Evolutionary conservation across 2,113 vertebrate genomes (phyloP).

Genomic region (Microcebus ravelobensis): DNA sequence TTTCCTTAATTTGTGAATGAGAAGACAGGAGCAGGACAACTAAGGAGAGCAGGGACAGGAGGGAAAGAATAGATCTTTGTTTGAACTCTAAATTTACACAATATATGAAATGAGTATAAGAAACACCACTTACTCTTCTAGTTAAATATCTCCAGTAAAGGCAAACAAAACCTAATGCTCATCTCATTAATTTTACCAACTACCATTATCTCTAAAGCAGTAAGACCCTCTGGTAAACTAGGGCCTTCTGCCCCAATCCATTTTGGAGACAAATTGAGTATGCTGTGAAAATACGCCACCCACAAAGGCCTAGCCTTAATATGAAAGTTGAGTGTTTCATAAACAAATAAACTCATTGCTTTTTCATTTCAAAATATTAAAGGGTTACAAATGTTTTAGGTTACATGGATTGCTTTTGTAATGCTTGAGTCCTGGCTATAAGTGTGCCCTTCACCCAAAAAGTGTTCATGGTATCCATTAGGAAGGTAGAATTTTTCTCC

Average conservation of each 20-base stretch:
- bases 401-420: too few species aligned
- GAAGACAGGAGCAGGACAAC: not conserved
- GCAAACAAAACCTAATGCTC: constrained; percentile 28
- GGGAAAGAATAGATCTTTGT: not conserved
- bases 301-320: not conserved
- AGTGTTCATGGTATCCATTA: too few species aligned
- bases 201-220: not conserved
- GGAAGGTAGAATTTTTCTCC: too few species aligned
- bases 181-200: constrained; percentile 51
- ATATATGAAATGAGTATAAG: not conserved
- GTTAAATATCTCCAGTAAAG: constrained; percentile 50
- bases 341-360: constrained; percentile 3
- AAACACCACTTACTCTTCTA: constrained; percentile 12
- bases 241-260: not conserved
- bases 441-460: too few species aligned
- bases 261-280: constrained; percentile 27
- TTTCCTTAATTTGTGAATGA: not conserved
- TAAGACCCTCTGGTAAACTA: not conserved
- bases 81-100: not conserved
- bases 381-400: too few species aligned
- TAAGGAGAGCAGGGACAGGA: not conserved
- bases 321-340: constrained; percentile 32
- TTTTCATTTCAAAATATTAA: not conserved
- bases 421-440: too few species aligned
- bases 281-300: constrained; percentile 1